Percentiles rank a stretch among this genome's conserved stretches.
Evolutionary conservation across 2,888 invertebrate species (phyloP).

Genomic region (Malthinus flaveolus): DNA sequence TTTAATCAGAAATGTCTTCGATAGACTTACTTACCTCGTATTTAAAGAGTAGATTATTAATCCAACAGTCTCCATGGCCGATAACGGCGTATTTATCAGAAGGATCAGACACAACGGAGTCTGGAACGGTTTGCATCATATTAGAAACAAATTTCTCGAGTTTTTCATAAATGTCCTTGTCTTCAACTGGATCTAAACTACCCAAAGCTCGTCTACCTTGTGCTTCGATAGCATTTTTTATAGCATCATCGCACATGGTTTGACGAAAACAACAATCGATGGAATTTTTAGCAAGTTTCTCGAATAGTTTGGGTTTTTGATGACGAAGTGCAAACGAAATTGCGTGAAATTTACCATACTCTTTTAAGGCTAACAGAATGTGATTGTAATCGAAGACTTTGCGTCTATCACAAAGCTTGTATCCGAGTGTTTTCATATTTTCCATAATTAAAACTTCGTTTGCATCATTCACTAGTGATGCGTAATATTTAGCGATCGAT

Average conservation of each 20-base stretch:
- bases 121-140: conserved; percentile 8
- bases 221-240: background rate
- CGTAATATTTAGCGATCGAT: conserved; percentile 26
- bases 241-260: background rate
- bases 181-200: conserved; percentile 20
- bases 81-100: conserved; percentile 34
- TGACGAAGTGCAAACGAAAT: conserved; percentile 39
- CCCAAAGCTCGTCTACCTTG: conserved; percentile 18
- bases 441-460: conserved; percentile 38
- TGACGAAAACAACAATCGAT: conserved; percentile 25
- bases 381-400: conserved; percentile 37
- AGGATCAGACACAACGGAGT: conserved; percentile 14
- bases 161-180: conserved; percentile 18
- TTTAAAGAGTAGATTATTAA: conserved; percentile 35
- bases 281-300: conserved; percentile 23
- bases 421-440: conserved; percentile 35
- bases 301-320: conserved; percentile 31
- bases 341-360: conserved; percentile 41
- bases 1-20: too few relatives aligned
- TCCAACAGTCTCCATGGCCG: conserved; percentile 37
- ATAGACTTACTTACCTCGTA: conserved; percentile 26
- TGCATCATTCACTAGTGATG: conserved; percentile 22
- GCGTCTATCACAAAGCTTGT: conserved; percentile 20
- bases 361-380: conserved; percentile 35
- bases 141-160: conserved; percentile 23